Percentiles rank a stretch among this genome's conserved stretches.
Evolutionary conservation across 2,797 vertebrate species (phyloP).

Genomic region (Remorina albescens): DNA sequence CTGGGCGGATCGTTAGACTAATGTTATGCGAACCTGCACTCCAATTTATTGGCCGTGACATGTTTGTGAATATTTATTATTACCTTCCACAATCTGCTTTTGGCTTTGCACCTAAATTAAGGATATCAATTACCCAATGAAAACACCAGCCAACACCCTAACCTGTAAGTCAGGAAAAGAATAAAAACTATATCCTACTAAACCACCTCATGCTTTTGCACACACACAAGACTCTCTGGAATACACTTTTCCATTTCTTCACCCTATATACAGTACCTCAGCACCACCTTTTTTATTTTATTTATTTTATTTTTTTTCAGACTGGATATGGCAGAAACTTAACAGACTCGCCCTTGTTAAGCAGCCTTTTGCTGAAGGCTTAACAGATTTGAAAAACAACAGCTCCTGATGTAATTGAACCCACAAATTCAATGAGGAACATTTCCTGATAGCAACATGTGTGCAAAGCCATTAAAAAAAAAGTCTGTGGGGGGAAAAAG

Average conservation of each 20-base stretch:
- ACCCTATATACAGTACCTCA: conserved; percentile 46
- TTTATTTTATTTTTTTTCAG: conserved; percentile 70
- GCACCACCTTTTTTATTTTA: conserved; percentile 57
- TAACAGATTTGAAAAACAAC: conserved; percentile 54
- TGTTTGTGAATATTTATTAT: conserved; percentile 78
- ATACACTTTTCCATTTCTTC: conserved; percentile 72
- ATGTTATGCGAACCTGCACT: conserved; percentile 53
- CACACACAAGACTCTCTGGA: conserved; percentile 44
- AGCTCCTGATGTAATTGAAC: conserved; percentile 65
- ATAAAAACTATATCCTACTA: conserved; percentile 32
- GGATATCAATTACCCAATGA: conserved; percentile 73
- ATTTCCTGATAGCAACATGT: conserved; percentile 58
- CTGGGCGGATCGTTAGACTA: conserved; percentile 70
- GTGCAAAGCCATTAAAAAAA: conserved; percentile 43
- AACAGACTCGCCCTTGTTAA: conserved; percentile 71
- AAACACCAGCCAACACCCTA: conserved; percentile 42
- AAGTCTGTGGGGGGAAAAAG: conserved; percentile 51
- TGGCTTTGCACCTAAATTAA: conserved; percentile 68
- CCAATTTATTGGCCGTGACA: conserved; percentile 74
- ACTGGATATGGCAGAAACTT: conserved; percentile 70
- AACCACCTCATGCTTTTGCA: conserved; percentile 23
- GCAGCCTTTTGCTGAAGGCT: conserved; percentile 60
- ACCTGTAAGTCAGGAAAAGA: conserved; percentile 29
- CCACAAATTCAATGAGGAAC: conserved; percentile 59
- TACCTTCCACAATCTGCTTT: conserved; percentile 62